Evolutionary conservation across 2,888 invertebrate species (phyloP), one percentile per base, ranked within the genome.

Genomic region (Drosophila koepferae): DNA sequence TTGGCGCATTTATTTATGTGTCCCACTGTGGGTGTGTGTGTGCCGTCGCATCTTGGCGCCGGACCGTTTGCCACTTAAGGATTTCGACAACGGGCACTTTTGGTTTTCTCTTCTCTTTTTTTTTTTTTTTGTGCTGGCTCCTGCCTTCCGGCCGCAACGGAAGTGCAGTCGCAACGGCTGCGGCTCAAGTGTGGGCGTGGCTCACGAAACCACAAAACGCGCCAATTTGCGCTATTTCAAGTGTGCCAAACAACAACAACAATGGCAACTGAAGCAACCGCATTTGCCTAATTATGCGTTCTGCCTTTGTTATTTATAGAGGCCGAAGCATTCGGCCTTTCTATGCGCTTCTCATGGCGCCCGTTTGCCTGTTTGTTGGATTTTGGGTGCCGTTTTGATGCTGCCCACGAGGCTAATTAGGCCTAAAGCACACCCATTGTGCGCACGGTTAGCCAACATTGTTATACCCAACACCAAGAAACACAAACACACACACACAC

Each of bases 221-320:
- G 82, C 88, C 90, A 88, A 90, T 88, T 88, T 88, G 87, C 73
- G 86, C 86, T 68, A 72, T 75, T 81, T 90, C 69, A 74, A 86
- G 86, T 80, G 78, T 62, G 77, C 40, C 72, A 73, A 62, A 59
- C 72, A 61, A 53, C 60, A 60, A 63, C 62, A 71, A 60, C 65
- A 74, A 14, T 14, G 44, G 20, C 72, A 64, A 55, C 51, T 43
- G 51, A 48, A 66, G 48, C 63, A 43, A 54, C 61, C 55, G 55
- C 65, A 73, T 60, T 68, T 73, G 81, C 80, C 88, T 90, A 88
- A 88, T 88, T 88, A 88, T 90, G 88, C 88, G 90, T 89, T 87
- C 36, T 63, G 44, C 31, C 70, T 66, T 79, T 77, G 73, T 76
- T 76, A 73, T 79, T 74, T 80, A 74, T 77, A 69, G 69, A 65